Percentiles rank a stretch among this genome's conserved stretches.
Evolutionary conservation across 2,888 invertebrate genomes (phyloP).

Genomic region (Cerastis leucographa): DNA sequence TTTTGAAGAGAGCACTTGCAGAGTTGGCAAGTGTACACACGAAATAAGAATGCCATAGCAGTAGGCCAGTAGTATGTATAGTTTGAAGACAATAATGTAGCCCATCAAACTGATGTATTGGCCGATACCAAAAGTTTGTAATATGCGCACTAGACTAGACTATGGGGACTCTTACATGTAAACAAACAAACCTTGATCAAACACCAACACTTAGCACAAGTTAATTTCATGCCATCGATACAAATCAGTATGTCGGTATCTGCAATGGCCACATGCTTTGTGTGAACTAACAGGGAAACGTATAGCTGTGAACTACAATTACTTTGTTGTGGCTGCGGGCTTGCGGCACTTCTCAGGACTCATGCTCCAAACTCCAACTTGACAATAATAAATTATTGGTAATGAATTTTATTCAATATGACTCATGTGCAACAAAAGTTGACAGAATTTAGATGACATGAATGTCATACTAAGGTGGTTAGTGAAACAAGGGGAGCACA

Average conservation of each 20-base stretch:
- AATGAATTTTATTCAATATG: neutral
- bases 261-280: neutral
- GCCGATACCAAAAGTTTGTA: neutral
- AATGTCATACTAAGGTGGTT: neutral
- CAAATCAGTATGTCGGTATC: neutral
- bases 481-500: neutral
- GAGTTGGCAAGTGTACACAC: neutral
- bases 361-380: neutral
- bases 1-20: neutral
- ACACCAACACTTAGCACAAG: too few relatives aligned
- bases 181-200: neutral
- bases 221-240: neutral
- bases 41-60: neutral
- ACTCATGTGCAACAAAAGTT: neutral
- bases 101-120: neutral
- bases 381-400: neutral
- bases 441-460: neutral
- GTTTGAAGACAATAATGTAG: neutral
- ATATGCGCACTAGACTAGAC: neutral
- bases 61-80: too few relatives aligned
- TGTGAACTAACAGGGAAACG: neutral
- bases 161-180: neutral
- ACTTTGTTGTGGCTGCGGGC: too few relatives aligned
- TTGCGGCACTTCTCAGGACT: neutral
- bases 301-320: too few relatives aligned